Conservation (phyloP, 2,113 vertebrate species). For the Nicator chloris region DNA sequence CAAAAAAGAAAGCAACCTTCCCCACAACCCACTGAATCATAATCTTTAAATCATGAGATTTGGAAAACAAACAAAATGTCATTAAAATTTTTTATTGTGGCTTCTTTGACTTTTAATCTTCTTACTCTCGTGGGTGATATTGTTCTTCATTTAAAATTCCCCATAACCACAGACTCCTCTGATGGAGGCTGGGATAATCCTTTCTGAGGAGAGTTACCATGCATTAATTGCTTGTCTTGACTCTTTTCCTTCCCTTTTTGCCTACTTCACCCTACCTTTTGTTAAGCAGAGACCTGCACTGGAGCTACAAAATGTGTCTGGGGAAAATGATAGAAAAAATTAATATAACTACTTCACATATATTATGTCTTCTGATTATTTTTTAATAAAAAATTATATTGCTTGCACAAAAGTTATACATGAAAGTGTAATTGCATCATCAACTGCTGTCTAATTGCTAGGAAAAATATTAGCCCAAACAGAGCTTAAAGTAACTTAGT, state of each 20-base stretch:
- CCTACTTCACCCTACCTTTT: background rate
- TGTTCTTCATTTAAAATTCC: background rate
- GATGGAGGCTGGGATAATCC: background rate
- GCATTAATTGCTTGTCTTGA: background rate
- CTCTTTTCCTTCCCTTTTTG: background rate
- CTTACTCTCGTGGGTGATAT: background rate
- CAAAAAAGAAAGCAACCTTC: too few relatives aligned
- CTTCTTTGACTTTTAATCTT: slow-evolving; percentile 21
- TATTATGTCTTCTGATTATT: background rate
- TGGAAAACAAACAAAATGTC: background rate
- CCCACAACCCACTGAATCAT: background rate
- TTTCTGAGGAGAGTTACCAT: background rate
- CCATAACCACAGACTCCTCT: background rate
- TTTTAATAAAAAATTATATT: background rate
- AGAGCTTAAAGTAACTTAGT: background rate
- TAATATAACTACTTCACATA: background rate
- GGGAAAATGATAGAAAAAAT: background rate
- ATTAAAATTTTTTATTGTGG: background rate
- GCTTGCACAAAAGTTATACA: background rate
- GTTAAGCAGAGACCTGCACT: background rate
- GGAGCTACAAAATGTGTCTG: background rate
- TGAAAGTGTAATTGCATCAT: background rate
- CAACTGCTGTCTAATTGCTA: background rate
- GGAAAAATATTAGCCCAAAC: background rate
- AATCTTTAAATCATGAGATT: background rate